Percentiles rank a stretch among this genome's conserved stretches.
phyloP scores from a whole-genome alignment of 2,888 invertebrate genomes.

The Netelia inedita region DNA sequence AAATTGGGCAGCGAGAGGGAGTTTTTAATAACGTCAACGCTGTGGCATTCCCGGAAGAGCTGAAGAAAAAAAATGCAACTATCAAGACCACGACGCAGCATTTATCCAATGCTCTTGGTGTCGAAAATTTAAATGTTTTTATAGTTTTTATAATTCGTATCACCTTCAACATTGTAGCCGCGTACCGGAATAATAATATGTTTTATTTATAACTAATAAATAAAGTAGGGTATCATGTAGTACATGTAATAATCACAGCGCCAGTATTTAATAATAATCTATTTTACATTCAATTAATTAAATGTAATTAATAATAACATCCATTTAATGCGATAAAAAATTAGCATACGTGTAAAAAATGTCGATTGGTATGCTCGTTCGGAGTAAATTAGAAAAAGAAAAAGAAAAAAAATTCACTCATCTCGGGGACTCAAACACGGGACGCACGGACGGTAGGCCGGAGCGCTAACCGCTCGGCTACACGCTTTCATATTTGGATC shows the following conservation, averaged over 20 bases:
- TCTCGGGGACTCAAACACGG: background rate
- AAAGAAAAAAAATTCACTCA: background rate
- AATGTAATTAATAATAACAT: background rate
- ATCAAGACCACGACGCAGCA: background rate
- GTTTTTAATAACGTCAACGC: conserved; percentile 3
- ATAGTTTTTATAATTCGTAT: background rate
- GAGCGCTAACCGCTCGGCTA: background rate
- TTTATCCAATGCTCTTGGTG: conserved; percentile 19
- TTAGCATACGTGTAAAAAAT: background rate
- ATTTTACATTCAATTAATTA: background rate
- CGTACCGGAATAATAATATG: background rate
- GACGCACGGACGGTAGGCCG: background rate
- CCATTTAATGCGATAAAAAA: background rate
- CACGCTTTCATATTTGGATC: no score
- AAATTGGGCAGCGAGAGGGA: background rate
- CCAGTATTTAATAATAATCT: background rate
- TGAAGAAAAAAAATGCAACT: conserved; percentile 11
- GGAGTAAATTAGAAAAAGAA: background rate
- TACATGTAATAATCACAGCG: background rate
- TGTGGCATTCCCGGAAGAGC: background rate
- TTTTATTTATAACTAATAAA: background rate
- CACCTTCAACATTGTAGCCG: background rate
- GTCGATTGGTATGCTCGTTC: background rate
- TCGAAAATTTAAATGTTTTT: background rate
- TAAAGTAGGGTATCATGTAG: background rate